Evolutionary conservation across 2,888 invertebrate species (phyloP), one percentile per base, ranked within the genome.

Genomic region (Sturmia bella): DNA sequence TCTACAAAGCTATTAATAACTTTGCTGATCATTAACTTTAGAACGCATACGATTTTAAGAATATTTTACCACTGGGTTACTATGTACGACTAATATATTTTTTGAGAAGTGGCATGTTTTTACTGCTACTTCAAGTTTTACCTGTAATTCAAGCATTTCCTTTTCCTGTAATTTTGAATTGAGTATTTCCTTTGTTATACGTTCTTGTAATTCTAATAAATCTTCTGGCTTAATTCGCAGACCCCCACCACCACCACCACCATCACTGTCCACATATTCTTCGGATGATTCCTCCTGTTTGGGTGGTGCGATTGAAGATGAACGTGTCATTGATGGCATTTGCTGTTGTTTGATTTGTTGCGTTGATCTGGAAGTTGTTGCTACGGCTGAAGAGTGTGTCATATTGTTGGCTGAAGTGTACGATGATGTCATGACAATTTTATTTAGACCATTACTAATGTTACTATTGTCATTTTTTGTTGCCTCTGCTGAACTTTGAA

Each of bases 101-200:
- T 0, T 13, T 64, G 15, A 3, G 11, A 37, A n/a, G 24, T 59
- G 7, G 68, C 68, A 43, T 69, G 56, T 24, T 27, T 56, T 27
- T 21, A 24, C 12, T 45, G 39, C 17, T 59, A 41, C 24, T 64
- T 66, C 52, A 61, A 76, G 48, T 75, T 45, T 88, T 86, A 91
- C 91, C 90, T 91, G 90, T 78, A 91, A 84, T 84, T 90, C 90
- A 32, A 90, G 85, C 90, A 91, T 90, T 87, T 90, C 90, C 83
- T 89, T 89, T 86, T 90, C 90, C 84, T 91, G 89, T 77, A 91
- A 87, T 86, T 91, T 91, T 24, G 91, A 90, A 86, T 90, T 91
- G 72, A 90, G 87, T 85, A 91, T 91, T 86, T 91, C 91, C 86
- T 91, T 91, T 81, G 91, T 89, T 70, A 91, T 91, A 81, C 91